A percentile compares a stretch with the other conserved stretches of the same genome.
phyloP scores from a whole-genome alignment of 2,113 vertebrate species.

The Oncorhynchus nerka region DNA sequence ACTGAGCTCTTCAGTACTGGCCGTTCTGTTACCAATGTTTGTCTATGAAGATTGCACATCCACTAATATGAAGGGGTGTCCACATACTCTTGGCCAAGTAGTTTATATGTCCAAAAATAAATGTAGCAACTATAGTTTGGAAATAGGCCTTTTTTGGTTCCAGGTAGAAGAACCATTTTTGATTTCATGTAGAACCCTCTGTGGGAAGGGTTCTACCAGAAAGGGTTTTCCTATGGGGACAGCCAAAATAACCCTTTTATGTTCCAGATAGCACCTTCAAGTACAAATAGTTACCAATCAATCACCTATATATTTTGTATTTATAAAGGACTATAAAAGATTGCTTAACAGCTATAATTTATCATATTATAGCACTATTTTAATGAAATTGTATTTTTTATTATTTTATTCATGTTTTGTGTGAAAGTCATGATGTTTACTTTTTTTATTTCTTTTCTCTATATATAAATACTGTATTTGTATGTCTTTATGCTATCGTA shows the following conservation, averaged over 20 bases:
- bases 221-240: slow-evolving; percentile 58
- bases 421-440: slow-evolving; percentile 82
- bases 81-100: no score
- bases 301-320: slow-evolving; percentile 35
- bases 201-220: slow-evolving; percentile 4
- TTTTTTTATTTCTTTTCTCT: slow-evolving; percentile 72
- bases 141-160: neutral
- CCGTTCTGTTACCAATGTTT: no score
- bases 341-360: slow-evolving; percentile 33
- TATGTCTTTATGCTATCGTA: slow-evolving; percentile 62
- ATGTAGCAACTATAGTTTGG: neutral
- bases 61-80: no score
- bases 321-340: slow-evolving; percentile 21
- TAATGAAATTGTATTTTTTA: slow-evolving; percentile 77
- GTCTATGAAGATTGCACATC: no score
- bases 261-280: slow-evolving; percentile 55
- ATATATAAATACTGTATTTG: slow-evolving; percentile 16
- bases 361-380: slow-evolving; percentile 73
- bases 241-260: no score
- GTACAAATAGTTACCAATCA: neutral
- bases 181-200: no score
- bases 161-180: no score
- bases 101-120: no score
- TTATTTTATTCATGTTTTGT: slow-evolving; percentile 61
- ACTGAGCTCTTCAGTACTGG: no score